phyloP scores from a whole-genome alignment of 2,888 invertebrate species.

The Hymenopus coronatus region DNA sequence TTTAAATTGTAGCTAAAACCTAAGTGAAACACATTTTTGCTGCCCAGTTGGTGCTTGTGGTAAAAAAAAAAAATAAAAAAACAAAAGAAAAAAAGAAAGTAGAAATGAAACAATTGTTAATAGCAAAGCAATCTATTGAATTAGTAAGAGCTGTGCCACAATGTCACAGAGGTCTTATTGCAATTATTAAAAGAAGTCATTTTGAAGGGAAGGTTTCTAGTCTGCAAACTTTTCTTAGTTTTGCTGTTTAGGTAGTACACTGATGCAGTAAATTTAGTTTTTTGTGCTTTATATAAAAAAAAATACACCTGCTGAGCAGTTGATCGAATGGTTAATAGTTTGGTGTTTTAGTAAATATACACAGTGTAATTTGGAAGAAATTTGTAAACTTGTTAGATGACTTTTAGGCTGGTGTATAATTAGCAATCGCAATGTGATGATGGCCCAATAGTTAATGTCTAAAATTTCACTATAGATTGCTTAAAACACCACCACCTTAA shows the following conservation, averaged over 20 bases:
- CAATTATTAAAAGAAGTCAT: neutral
- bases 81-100: neutral
- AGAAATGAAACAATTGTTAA: neutral
- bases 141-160: slow-evolving; percentile 18
- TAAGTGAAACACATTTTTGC: slow-evolving; percentile 29
- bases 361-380: slow-evolving; percentile 21
- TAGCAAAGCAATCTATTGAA: slow-evolving; percentile 21
- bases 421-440: slow-evolving; percentile 29
- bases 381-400: slow-evolving; percentile 25
- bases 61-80: neutral
- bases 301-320: neutral
- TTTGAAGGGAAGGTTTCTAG: slow-evolving; percentile 20
- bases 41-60: slow-evolving; percentile 31
- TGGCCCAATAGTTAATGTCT: slow-evolving; percentile 27
- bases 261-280: slow-evolving; percentile 6
- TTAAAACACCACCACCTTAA: slow-evolving; percentile 30
- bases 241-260: slow-evolving; percentile 20
- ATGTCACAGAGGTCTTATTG: slow-evolving; percentile 5
- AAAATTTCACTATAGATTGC: slow-evolving; percentile 32
- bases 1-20: slow-evolving; percentile 26
- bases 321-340: slow-evolving; percentile 14
- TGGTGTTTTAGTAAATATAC: slow-evolving; percentile 26
- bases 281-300: slow-evolving; percentile 16
- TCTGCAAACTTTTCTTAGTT: slow-evolving; percentile 23
- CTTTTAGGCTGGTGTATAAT: slow-evolving; percentile 28